Base-by-base conservation (phyloP, 1,140 invertebrate species). In the Trachelipus rathkii region DNA sequence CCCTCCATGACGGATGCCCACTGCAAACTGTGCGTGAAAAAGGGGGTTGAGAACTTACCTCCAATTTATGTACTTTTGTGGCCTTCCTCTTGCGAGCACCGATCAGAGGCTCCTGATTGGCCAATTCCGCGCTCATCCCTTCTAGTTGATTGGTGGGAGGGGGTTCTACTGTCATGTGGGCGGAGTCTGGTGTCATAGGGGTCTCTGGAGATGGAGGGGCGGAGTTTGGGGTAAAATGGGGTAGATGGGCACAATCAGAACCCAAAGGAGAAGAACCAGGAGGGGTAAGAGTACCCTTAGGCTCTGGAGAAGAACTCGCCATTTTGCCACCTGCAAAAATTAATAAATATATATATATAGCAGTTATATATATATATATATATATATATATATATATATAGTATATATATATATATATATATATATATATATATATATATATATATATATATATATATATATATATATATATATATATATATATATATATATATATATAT, bases 241-340 rank as follows among this genome's bases (percentile, higher is more conserved):
- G 71, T 73, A 10, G 71, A 74, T 73, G 77, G 73, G 75, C 74
- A 73, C 77, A 78, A 72, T 77, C 76, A 71, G 76, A 71, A 68
- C 76, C 74, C 74, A 78, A 71, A 71, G 77, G 77, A 74, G 77
- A 78, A 60, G 77, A 78, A 71, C 77, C 77, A 73, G 77, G 77
- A 74, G 77, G 77, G 77, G 77, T 78, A 69, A 78, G 68, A 70
- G 77, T 78, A 60, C 77, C 77, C 77, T 78, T 78, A 68, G 74
- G 77, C 74, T 78, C 77, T 33, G 77, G 74, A 72, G 77, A 75
- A 45, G 77, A 73, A 19, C 73, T 68, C 53, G 77, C 77, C 8
- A 74, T 74, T 74, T 75, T 78, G 74, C 72, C 73, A 50, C 46
- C 46, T 50, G 46, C 9, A 50, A 50, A 10, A 50, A 50, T 50